These are phyloP conservation scores for Scomber japonicus DNA, from an alignment of 2,113 vertebrate species.

Conservation along the genomic window DNA sequence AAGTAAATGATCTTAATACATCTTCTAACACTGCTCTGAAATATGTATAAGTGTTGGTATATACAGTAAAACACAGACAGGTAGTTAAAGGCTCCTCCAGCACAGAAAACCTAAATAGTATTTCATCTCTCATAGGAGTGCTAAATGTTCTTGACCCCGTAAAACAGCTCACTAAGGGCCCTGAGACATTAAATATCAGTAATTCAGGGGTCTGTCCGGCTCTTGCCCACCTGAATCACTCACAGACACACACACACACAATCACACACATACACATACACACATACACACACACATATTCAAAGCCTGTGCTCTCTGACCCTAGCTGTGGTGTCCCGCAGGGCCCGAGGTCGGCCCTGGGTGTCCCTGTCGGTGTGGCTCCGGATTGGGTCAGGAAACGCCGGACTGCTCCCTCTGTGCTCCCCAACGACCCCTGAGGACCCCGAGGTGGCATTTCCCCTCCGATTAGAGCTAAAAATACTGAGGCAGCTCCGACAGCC, in stretches of 20 bases:
- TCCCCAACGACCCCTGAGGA: conserved; percentile 56
- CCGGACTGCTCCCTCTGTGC: conserved; percentile 45
- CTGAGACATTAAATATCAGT: conserved; percentile 5
- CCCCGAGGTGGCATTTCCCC: conserved; percentile 73
- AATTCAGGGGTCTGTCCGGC: background rate
- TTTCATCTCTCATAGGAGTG: no score
- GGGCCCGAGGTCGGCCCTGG: conserved; percentile 30
- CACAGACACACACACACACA: background rate
- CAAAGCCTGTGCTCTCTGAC: conserved; percentile 43
- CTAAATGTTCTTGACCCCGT: background rate
- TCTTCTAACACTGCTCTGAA: no score
- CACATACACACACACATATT: conserved; percentile 13
- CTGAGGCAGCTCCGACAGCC: background rate
- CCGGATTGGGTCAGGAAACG: conserved; percentile 59
- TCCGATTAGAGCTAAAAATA: conserved; percentile 74
- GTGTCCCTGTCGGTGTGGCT: conserved; percentile 46
- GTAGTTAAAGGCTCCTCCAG: no score
- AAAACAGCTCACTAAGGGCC: background rate
- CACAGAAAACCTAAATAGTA: no score
- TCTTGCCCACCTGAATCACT: background rate
- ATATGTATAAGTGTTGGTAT: no score
- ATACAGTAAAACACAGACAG: background rate
- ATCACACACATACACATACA: conserved; percentile 1
- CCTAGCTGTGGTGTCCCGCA: conserved; percentile 42
- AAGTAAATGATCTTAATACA: no score